phyloP scores from a whole-genome alignment of 2,113 vertebrate species.

The Coracopsis vasa region DNA sequence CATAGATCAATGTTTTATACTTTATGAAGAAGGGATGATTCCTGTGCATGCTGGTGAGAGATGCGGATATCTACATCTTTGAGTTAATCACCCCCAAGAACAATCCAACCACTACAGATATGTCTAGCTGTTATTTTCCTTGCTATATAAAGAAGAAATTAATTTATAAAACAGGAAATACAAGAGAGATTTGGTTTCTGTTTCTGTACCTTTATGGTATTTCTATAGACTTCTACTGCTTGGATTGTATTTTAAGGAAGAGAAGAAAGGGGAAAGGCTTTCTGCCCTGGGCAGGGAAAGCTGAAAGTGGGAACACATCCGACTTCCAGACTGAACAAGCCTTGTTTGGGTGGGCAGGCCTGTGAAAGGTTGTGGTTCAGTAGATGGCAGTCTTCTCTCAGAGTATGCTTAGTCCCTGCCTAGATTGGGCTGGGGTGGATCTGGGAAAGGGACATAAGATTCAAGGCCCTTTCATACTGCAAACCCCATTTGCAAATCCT shows the following conservation, averaged over 20 bases:
- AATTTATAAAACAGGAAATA: neutral
- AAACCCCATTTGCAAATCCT: neutral
- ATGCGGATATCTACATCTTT: neutral
- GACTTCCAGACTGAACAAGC: neutral
- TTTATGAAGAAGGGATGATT: conserved; percentile 17
- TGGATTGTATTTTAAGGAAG: neutral
- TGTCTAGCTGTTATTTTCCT: neutral
- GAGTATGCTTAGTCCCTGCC: neutral
- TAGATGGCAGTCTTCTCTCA: conserved; percentile 58
- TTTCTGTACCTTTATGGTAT: neutral
- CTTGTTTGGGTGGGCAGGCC: neutral
- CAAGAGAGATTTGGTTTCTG: neutral
- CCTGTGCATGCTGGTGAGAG: neutral
- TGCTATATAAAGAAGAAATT: neutral
- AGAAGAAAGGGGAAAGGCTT: neutral
- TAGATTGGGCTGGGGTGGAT: neutral
- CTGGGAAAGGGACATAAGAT: neutral
- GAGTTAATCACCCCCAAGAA: neutral
- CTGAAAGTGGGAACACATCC: neutral
- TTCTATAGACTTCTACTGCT: neutral
- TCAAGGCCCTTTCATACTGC: neutral
- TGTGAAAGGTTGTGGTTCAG: neutral
- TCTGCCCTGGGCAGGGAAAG: neutral
- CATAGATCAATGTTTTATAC: conserved; percentile 20
- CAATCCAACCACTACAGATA: neutral